Conservation (phyloP, 2,888 invertebrate genomes). For the Lathronympha strigana region DNA sequence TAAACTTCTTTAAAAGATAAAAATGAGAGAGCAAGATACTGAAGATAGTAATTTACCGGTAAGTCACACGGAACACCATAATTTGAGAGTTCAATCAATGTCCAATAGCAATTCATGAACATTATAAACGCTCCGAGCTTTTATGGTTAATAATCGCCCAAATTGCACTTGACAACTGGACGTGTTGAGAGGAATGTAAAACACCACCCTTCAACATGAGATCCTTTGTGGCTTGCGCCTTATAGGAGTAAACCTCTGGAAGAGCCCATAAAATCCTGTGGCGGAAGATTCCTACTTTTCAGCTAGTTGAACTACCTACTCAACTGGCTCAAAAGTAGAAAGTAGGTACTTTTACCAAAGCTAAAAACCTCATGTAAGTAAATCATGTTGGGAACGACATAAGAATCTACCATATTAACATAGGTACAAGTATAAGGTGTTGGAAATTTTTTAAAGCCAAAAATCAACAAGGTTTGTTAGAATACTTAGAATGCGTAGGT, state of each 20-base stretch:
- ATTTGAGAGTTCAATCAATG: slow-evolving; percentile 34
- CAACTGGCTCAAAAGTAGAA: no score
- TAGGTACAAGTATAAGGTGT: no score
- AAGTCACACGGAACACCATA: slow-evolving; percentile 26
- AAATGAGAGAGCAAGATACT: neutral
- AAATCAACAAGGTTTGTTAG: no score
- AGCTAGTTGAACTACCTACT: no score
- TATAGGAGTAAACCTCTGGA: slow-evolving; percentile 38
- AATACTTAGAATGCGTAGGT: no score
- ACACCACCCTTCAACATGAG: slow-evolving; percentile 57
- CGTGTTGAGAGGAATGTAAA: slow-evolving; percentile 59
- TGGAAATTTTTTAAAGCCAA: no score
- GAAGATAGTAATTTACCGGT: slow-evolving; percentile 25
- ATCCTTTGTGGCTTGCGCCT: slow-evolving; percentile 50
- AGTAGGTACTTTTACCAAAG: no score
- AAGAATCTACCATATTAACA: no score
- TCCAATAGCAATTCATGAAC: slow-evolving; percentile 31
- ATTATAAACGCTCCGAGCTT: slow-evolving; percentile 29
- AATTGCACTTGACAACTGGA: slow-evolving; percentile 62
- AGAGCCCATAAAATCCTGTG: neutral
- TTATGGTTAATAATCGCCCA: slow-evolving; percentile 62
- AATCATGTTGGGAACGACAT: no score
- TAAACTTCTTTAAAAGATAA: neutral
- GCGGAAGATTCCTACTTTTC: no score
- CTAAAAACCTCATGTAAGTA: no score